A percentile compares a stretch with the other conserved stretches of the same genome.
phyloP scores from a whole-genome alignment of 2,888 invertebrate species.

The Aromia moschata region DNA sequence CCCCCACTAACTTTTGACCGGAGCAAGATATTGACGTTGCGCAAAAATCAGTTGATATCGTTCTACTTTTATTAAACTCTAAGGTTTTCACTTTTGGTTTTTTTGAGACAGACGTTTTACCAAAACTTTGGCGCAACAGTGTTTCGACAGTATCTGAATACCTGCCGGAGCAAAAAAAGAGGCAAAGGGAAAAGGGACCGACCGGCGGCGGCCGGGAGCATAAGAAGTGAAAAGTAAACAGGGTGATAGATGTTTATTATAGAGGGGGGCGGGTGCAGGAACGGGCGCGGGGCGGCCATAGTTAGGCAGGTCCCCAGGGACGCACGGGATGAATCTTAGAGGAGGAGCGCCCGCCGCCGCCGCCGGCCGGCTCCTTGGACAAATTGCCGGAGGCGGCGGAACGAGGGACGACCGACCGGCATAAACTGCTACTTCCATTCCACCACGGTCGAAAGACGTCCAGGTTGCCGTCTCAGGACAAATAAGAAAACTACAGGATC shows the following conservation, averaged over 20 bases:
- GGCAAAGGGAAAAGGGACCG: constrained; percentile 1
- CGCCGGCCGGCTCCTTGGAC: constrained; percentile 56
- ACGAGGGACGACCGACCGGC: constrained; percentile 43
- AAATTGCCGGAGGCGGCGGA: constrained; percentile 61
- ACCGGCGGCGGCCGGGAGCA: not conserved
- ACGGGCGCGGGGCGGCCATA: constrained; percentile 56
- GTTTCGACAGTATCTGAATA: not conserved
- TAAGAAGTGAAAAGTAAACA: constrained; percentile 52
- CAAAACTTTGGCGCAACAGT: not conserved
- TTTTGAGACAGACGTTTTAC: too few relatives aligned
- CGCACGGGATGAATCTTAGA: constrained; percentile 59
- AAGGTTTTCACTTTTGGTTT: too few relatives aligned
- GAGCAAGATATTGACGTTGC: too few relatives aligned
- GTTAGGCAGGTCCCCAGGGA: constrained; percentile 60
- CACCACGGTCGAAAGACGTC: constrained; percentile 36
- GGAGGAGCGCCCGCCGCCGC: constrained; percentile 57
- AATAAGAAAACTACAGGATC: too few relatives aligned
- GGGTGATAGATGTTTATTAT: constrained; percentile 63
- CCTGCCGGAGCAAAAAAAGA: not conserved
- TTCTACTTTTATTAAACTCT: too few relatives aligned
- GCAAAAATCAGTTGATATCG: too few relatives aligned
- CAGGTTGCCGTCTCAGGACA: too few relatives aligned
- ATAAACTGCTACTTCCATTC: constrained; percentile 28
- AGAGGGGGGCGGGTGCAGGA: constrained; percentile 46
- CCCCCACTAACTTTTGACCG: too few relatives aligned